These are phyloP conservation scores for Leptobrachium ailaonicum DNA, from an alignment of 2,113 vertebrate species.

Conservation along the genomic window DNA sequence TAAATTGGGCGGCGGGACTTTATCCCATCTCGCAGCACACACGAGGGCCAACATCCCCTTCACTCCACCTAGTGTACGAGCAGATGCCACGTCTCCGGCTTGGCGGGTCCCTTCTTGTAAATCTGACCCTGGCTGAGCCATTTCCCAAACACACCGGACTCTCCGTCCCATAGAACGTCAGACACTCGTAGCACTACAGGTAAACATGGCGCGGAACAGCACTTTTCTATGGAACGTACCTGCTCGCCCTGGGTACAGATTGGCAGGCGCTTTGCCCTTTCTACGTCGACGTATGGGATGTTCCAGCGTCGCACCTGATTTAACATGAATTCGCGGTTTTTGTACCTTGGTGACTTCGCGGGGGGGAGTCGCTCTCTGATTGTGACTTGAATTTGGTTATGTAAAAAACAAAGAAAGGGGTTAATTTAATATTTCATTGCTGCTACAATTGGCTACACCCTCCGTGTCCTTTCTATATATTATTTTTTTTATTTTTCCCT, in stretches of 20 bases:
- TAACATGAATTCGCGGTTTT: conserved; percentile 75
- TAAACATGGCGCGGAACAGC: conserved; percentile 98
- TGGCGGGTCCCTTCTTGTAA: conserved; percentile 82
- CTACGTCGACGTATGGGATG: conserved; percentile 77
- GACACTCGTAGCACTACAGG: conserved; percentile 98
- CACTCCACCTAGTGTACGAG: conserved; percentile 81
- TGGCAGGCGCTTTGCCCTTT: conserved; percentile 96
- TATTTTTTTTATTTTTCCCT: conserved; percentile 71
- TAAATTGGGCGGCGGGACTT: conserved; percentile 83
- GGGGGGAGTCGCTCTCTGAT: conserved; percentile 82
- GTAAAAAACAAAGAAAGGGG: conserved; percentile 64
- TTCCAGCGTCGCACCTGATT: conserved; percentile 78
- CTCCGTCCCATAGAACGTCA: conserved; percentile 98
- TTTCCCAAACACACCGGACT: conserved; percentile 78
- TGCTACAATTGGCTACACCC: conserved; percentile 80
- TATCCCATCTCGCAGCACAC: conserved; percentile 82
- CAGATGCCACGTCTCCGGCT: conserved; percentile 71
- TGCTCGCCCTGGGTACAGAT: conserved; percentile 98
- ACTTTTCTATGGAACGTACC: conserved; percentile 99
- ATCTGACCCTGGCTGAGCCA: conserved; percentile 86
- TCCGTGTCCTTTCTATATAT: conserved; percentile 66
- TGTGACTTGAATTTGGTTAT: conserved; percentile 86
- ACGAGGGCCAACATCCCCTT: conserved; percentile 77
- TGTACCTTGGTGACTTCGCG: conserved; percentile 81
- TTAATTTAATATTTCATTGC: conserved; percentile 81